Percentiles rank a stretch among this genome's conserved stretches.
Evolutionary conservation across 37 sponge, comb jelly and placozoan genomes (phyloP).

Genomic region (Corticium candelabrum): DNA sequence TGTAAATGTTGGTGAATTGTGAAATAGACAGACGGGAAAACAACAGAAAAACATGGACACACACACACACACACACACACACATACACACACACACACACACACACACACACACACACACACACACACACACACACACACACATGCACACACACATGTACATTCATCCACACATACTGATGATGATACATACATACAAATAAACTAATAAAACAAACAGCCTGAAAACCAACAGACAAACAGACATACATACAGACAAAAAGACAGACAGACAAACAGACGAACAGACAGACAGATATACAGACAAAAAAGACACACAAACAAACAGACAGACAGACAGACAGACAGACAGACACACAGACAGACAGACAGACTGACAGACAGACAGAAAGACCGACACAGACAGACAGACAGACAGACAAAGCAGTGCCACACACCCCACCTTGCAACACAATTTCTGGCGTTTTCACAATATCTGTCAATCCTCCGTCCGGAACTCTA

Average conservation of each 20-base stretch:
- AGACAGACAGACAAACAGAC: too few species aligned
- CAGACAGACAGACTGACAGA: neutral
- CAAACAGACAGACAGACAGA: neutral
- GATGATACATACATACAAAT: too few species aligned
- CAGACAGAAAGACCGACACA: too few species aligned
- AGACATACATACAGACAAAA: too few species aligned
- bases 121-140: conserved; percentile 15
- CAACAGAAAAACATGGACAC: neutral
- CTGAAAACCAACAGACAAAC: too few species aligned
- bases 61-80: conserved; percentile 26
- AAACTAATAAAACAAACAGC: neutral
- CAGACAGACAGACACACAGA: neutral
- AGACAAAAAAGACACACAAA: too few species aligned
- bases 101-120: conserved; percentile 25
- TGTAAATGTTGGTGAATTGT: too few species aligned
- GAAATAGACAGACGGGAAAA: too few species aligned
- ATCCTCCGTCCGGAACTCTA: neutral
- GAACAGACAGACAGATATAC: too few species aligned
- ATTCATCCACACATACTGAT: neutral
- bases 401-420: neutral
- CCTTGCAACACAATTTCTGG: neutral
- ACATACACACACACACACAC: conserved; percentile 24
- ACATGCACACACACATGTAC: conserved; percentile 13
- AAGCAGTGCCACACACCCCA: neutral
- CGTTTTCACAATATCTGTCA: neutral